Evolutionary conservation across 1,140 invertebrate genomes (phyloP).

Genomic region (Camponotus pennsylvanicus): DNA sequence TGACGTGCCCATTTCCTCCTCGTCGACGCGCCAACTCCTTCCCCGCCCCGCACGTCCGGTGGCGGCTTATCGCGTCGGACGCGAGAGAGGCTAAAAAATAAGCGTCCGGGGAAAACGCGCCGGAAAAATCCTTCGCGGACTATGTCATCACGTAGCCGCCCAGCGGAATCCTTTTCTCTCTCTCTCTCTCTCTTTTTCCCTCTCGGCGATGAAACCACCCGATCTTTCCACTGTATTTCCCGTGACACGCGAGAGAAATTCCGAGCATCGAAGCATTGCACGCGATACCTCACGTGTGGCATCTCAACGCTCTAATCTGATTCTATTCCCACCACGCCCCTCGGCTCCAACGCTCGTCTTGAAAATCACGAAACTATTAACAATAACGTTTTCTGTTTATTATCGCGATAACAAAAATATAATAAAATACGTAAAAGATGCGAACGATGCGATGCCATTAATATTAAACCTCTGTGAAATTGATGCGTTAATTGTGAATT

Average conservation of each 20-base stretch:
- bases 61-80: conserved; percentile 43
- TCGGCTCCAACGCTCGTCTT: neutral
- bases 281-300: conserved; percentile 47
- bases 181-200: neutral
- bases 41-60: neutral
- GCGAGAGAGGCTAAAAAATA: conserved; percentile 37
- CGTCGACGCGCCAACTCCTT: conserved; percentile 8
- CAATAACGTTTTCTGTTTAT: neutral
- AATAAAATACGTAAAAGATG: neutral
- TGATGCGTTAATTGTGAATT: neutral
- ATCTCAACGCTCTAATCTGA: neutral
- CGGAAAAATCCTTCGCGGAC: conserved; percentile 58
- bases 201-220: neutral
- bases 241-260: conserved; percentile 53
- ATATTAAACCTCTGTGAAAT: neutral
- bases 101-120: conserved; percentile 22
- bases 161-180: conserved; percentile 9
- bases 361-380: neutral
- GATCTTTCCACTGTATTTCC: conserved; percentile 27
- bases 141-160: conserved; percentile 33
- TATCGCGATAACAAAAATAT: neutral
- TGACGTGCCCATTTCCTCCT: conserved; percentile 81
- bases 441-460: neutral
- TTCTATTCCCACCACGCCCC: neutral
- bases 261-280: conserved; percentile 28